phyloP scores from a whole-genome alignment of 2,113 vertebrate species.

The Stegostoma tigrinum region DNA sequence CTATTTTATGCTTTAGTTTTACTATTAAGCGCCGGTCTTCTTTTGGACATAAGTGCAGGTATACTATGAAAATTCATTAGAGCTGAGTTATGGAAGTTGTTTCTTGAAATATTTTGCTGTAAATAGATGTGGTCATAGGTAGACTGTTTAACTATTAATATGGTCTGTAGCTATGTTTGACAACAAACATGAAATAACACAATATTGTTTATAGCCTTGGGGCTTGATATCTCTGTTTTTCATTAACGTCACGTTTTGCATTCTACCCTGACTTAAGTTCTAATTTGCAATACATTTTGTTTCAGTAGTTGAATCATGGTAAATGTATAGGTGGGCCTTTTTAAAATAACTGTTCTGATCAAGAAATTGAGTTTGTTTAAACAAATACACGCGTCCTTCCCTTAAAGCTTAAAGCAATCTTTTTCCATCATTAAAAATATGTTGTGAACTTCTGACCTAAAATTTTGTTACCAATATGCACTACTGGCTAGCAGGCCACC shows the following conservation, averaged over 20 bases:
- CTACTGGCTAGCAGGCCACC: background rate
- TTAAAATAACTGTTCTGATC: background rate
- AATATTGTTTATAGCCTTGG: background rate
- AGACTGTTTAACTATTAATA: background rate
- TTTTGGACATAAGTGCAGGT: background rate
- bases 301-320: background rate
- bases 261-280: background rate
- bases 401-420: no score
- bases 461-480: background rate
- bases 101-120: background rate
- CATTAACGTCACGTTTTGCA: background rate
- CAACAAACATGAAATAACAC: slow-evolving; percentile 12
- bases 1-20: background rate
- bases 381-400: no score
- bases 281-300: background rate
- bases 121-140: background rate
- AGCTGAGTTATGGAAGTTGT: background rate
- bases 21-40: background rate
- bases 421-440: background rate
- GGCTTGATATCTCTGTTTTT: background rate
- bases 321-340: background rate
- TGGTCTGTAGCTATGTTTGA: background rate
- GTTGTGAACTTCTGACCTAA: background rate
- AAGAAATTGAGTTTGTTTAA: background rate
- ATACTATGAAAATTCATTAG: background rate